These are phyloP conservation scores for Spilosoma lubricipeda DNA, from an alignment of 2,888 invertebrate species.

Conservation along the genomic window DNA sequence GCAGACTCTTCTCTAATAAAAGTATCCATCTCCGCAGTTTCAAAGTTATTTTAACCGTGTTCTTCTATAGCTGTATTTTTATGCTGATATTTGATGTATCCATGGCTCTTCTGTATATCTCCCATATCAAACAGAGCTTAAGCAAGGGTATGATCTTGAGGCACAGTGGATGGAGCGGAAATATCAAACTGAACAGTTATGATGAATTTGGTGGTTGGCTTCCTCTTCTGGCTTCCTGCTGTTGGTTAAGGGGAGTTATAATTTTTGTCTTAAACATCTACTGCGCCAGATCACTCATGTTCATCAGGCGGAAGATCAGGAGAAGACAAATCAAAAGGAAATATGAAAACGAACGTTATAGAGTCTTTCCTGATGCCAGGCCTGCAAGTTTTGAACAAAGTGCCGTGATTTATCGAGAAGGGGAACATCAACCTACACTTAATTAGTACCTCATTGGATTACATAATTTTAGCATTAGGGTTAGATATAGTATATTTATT, in stretches of 20 bases:
- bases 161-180: constrained; percentile 74
- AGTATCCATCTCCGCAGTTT: constrained; percentile 41
- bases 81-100: constrained; percentile 69
- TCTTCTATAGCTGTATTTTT: constrained; percentile 56
- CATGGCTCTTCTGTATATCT: constrained; percentile 73
- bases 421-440: background rate
- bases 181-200: constrained; percentile 57
- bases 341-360: constrained; percentile 46
- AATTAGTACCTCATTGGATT: background rate
- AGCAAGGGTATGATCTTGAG: constrained; percentile 72
- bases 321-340: constrained; percentile 59
- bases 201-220: constrained; percentile 76
- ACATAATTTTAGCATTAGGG: background rate
- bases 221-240: constrained; percentile 64
- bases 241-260: constrained; percentile 71
- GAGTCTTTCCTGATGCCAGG: constrained; percentile 64
- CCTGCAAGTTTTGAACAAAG: constrained; percentile 29
- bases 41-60: constrained; percentile 53
- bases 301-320: constrained; percentile 53
- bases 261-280: constrained; percentile 66
- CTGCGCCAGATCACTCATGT: constrained; percentile 56
- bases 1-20: constrained; percentile 48
- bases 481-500: background rate
- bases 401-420: constrained; percentile 22
- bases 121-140: constrained; percentile 74